A percentile compares a stretch with the other conserved stretches of the same genome.
These are phyloP conservation scores for Suillia variegata DNA, from an alignment of 2,888 invertebrate species.

Conservation along the genomic window DNA sequence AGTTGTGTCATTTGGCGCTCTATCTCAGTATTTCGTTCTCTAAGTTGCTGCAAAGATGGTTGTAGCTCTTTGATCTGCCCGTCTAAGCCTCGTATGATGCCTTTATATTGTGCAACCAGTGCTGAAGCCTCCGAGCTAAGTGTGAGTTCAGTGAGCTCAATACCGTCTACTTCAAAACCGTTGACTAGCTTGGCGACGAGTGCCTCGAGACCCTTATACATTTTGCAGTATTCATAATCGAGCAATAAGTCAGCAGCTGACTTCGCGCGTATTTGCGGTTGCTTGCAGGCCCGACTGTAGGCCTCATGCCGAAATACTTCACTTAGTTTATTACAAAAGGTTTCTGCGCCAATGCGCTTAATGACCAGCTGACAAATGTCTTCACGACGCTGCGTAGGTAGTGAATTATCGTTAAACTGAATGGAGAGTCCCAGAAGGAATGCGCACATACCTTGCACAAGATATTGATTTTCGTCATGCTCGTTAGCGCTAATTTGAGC, in stretches of 20 bases:
- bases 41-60: constrained; percentile 43
- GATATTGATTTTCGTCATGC: constrained; percentile 87
- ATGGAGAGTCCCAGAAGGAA: constrained; percentile 92
- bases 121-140: constrained; percentile 59
- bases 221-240: constrained; percentile 93
- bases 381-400: constrained; percentile 76
- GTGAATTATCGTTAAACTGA: constrained; percentile 84
- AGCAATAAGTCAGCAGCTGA: constrained; percentile 79
- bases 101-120: constrained; percentile 76
- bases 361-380: constrained; percentile 78
- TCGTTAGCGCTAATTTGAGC: constrained; percentile 81
- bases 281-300: constrained; percentile 90
- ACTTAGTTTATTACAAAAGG: constrained; percentile 81
- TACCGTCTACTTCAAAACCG: constrained; percentile 62
- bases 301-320: constrained; percentile 88
- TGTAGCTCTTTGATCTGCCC: constrained; percentile 64
- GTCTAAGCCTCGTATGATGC: constrained; percentile 90
- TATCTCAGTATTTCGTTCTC: constrained; percentile 44
- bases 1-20: constrained; percentile 70
- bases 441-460: constrained; percentile 88
- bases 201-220: constrained; percentile 82
- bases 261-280: constrained; percentile 85
- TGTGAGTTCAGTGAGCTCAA: constrained; percentile 63
- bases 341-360: constrained; percentile 88
- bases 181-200: constrained; percentile 65